Percentiles rank a stretch among this genome's conserved stretches.
These are phyloP conservation scores for Turdus rufiventris DNA, from an alignment of 2,113 vertebrate genomes.

Conservation along the genomic window DNA sequence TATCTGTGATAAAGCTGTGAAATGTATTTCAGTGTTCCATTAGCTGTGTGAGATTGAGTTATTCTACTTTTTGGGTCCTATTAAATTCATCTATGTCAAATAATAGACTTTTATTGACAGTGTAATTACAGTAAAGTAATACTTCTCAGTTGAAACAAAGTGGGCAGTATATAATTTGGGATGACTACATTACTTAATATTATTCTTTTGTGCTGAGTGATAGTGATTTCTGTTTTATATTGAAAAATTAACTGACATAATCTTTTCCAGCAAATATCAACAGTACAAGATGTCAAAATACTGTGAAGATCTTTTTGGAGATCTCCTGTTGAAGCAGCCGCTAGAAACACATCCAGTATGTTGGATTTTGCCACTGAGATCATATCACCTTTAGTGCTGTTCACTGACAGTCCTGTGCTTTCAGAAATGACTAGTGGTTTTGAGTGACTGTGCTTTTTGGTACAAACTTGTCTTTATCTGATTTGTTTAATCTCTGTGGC, in stretches of 20 bases:
- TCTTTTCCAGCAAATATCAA: conserved; percentile 91
- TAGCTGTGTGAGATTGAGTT: background rate
- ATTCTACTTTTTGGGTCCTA: background rate
- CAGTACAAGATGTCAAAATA: conserved; percentile 99
- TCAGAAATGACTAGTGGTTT: background rate
- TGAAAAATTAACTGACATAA: conserved; percentile 23
- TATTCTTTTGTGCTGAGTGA: conserved; percentile 1
- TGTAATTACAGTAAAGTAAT: background rate
- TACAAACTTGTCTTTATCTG: background rate
- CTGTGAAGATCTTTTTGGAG: conserved; percentile 96
- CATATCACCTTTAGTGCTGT: background rate
- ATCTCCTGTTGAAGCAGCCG: conserved; percentile 91
- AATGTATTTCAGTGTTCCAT: conserved; percentile 1
- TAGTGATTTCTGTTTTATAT: conserved; percentile 7
- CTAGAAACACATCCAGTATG: conserved; percentile 88
- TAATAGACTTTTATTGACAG: background rate
- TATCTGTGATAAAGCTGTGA: background rate
- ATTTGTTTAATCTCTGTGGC: conserved; percentile 28
- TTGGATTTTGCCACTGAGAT: conserved; percentile 29
- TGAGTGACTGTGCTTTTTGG: background rate
- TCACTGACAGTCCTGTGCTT: background rate
- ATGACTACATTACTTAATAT: background rate
- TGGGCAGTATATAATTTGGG: background rate
- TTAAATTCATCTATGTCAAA: background rate
- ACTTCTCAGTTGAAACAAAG: background rate